phyloP scores from a whole-genome alignment of 53 echinoderm and acorn worm species.

The Stichopus horrens region DNA sequence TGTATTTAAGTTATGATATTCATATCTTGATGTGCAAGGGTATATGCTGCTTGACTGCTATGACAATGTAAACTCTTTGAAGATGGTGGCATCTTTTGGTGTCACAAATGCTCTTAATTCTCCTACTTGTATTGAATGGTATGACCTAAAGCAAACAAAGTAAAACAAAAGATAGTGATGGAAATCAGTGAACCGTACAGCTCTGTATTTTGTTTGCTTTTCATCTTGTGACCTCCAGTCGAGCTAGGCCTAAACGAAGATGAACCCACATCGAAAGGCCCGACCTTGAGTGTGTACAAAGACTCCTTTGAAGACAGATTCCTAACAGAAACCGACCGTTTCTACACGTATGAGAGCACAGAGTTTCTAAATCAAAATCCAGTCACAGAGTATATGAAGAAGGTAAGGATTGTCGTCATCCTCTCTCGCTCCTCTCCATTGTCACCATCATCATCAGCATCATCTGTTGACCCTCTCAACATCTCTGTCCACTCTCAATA shows the following conservation, averaged over 20 bases:
- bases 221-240: slow-evolving; percentile 51
- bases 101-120: no score
- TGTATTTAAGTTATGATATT: no score
- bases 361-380: slow-evolving; percentile 95
- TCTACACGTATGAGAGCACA: slow-evolving; percentile 88
- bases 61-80: no score
- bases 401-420: slow-evolving; percentile 52
- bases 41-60: no score
- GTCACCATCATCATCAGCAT: no score
- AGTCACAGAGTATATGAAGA: slow-evolving; percentile 99
- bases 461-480: no score
- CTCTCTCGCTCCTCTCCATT: neutral
- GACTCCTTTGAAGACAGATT: slow-evolving; percentile 96
- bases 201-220: neutral
- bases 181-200: neutral
- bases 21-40: no score
- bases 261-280: slow-evolving; percentile 78
- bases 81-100: no score
- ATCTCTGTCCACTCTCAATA: neutral
- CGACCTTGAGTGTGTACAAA: slow-evolving; percentile 90
- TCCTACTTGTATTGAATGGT: no score
- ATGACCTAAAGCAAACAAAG: no score
- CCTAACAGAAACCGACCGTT: slow-evolving; percentile 84
- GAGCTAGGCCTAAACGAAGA: slow-evolving; percentile 98
- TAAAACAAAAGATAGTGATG: neutral